Percentiles rank a stretch among this genome's conserved stretches.
These are phyloP conservation scores for Ameiurus melas DNA, from an alignment of 2,113 vertebrate genomes.

Conservation along the genomic window DNA sequence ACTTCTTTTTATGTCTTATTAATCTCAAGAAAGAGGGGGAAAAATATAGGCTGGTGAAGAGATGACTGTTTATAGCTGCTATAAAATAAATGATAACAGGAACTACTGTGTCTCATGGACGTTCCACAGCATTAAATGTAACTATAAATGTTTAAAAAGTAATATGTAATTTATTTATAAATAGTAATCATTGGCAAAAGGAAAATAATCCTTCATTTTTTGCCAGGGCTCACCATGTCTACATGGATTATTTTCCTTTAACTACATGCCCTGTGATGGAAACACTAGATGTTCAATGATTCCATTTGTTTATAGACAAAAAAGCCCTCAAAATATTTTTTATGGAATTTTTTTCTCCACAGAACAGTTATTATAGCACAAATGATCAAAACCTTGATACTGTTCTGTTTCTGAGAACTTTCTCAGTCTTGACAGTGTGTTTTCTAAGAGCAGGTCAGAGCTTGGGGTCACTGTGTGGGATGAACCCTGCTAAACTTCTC, in stretches of 20 bases:
- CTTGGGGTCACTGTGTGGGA: slow-evolving; percentile 42
- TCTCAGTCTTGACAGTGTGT: slow-evolving; percentile 18
- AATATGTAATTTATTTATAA: neutral
- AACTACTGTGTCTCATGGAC: neutral
- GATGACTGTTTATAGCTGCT: neutral
- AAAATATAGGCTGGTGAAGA: neutral
- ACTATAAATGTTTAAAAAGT: neutral
- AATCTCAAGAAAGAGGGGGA: neutral
- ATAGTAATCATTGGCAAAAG: neutral
- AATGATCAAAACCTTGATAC: slow-evolving; percentile 32
- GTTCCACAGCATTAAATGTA: neutral
- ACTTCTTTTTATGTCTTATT: neutral
- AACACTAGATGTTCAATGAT: no score
- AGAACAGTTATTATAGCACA: neutral
- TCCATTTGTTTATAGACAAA: neutral
- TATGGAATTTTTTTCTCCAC: neutral
- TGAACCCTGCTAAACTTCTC: slow-evolving; percentile 8
- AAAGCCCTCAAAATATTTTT: neutral
- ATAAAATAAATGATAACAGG: neutral
- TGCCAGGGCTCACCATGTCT: neutral
- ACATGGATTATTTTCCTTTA: slow-evolving; percentile 14
- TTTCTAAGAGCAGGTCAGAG: slow-evolving; percentile 38
- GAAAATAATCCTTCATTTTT: neutral
- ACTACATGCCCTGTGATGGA: neutral
- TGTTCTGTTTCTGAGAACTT: slow-evolving; percentile 26